Conservation (phyloP, 2,888 invertebrate species). For the Troilus luridus region DNA sequence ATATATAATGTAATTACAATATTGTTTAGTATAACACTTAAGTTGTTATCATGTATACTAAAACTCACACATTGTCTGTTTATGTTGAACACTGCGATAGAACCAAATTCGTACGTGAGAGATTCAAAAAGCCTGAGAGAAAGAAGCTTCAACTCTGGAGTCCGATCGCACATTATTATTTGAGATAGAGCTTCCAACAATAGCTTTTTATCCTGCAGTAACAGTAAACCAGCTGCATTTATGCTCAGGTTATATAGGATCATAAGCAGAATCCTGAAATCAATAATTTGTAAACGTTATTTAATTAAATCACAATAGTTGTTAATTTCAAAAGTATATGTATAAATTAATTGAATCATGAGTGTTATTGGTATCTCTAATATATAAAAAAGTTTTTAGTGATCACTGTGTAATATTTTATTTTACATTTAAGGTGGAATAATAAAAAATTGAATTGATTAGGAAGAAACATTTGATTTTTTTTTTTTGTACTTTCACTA, state of each 20-base stretch:
- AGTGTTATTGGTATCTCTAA: too few species aligned
- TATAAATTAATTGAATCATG: too few species aligned
- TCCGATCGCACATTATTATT: slow-evolving; percentile 64
- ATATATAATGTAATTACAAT: background rate
- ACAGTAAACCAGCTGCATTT: slow-evolving; percentile 68
- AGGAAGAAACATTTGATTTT: too few species aligned
- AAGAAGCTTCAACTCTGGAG: slow-evolving; percentile 65
- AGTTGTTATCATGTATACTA: background rate
- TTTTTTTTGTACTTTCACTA: too few species aligned
- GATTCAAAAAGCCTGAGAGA: slow-evolving; percentile 66
- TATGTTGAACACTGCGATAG: slow-evolving; percentile 55
- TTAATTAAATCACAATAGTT: background rate
- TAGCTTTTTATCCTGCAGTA: slow-evolving; percentile 65
- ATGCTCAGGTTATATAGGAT: slow-evolving; percentile 69
- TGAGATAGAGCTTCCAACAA: slow-evolving; percentile 64
- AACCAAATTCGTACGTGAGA: slow-evolving; percentile 65
- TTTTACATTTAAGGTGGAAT: too few species aligned
- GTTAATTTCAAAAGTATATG: too few species aligned
- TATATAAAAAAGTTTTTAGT: too few species aligned
- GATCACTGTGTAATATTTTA: too few species aligned
- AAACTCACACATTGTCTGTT: slow-evolving; percentile 45
- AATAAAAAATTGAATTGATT: too few species aligned
- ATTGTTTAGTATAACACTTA: background rate
- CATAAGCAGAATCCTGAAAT: slow-evolving; percentile 68
- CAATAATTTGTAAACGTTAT: background rate